phyloP scores from a whole-genome alignment of 2,888 invertebrate genomes.

The Drosophila heteroneura region DNA sequence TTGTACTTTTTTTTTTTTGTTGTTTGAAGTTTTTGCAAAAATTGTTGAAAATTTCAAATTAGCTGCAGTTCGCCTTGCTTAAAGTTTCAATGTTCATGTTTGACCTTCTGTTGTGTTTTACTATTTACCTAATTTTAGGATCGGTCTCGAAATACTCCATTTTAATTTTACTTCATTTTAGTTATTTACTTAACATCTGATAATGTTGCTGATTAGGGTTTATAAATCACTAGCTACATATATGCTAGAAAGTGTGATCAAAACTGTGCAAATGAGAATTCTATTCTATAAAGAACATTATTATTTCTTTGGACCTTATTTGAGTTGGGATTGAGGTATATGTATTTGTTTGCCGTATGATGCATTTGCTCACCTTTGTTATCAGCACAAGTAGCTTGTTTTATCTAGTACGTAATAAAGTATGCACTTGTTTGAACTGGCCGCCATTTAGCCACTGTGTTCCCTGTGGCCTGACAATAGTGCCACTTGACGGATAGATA shows the following conservation, averaged over 20 bases:
- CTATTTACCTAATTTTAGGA: conserved; percentile 29
- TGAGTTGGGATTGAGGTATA: not conserved
- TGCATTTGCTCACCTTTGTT: no score
- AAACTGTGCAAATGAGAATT: not conserved
- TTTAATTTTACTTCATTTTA: not conserved
- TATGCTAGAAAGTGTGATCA: not conserved
- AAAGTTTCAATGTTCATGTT: conserved; percentile 45
- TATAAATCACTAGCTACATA: not conserved
- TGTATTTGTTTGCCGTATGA: not conserved
- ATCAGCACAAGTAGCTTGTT: not conserved
- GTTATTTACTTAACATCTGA: not conserved
- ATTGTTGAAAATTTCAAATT: conserved; percentile 75
- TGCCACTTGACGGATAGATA: not conserved
- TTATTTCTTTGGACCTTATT: not conserved
- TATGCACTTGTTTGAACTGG: not conserved
- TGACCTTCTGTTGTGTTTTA: conserved; percentile 34
- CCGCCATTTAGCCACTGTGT: not conserved
- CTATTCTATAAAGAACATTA: no score
- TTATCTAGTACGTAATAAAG: not conserved
- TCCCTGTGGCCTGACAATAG: not conserved
- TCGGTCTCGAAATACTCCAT: conserved; percentile 32
- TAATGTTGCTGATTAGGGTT: no score
- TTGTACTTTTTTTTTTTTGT: conserved; percentile 50
- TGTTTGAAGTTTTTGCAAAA: conserved; percentile 48
- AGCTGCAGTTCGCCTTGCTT: conserved; percentile 69